These are phyloP conservation scores for Riparia riparia DNA, from an alignment of 2,113 vertebrate species.

Conservation along the genomic window DNA sequence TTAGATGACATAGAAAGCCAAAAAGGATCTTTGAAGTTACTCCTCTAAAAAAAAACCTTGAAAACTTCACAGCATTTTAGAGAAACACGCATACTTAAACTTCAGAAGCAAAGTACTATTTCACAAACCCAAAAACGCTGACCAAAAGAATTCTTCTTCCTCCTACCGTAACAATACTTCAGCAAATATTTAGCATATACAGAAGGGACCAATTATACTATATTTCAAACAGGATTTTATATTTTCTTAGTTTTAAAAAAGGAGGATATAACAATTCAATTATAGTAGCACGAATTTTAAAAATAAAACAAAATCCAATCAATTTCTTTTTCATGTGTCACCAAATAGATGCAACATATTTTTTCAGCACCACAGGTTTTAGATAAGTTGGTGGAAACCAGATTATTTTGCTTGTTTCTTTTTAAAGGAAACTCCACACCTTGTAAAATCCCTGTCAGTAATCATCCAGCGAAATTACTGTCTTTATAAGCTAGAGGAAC, in stretches of 20 bases:
- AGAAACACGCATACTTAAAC: neutral
- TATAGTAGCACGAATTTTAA: neutral
- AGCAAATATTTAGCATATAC: neutral
- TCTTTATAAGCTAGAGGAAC: neutral
- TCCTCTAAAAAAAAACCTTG: constrained; percentile 9
- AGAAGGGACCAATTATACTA: neutral
- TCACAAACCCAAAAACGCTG: neutral
- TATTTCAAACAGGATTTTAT: neutral
- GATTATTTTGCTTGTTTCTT: neutral
- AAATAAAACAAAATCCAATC: neutral
- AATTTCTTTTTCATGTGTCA: neutral
- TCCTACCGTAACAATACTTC: neutral
- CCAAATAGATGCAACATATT: neutral
- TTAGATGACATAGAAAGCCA: neutral
- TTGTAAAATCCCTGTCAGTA: neutral
- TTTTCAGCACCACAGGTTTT: neutral
- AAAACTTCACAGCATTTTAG: constrained; percentile 39
- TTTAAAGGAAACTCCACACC: neutral
- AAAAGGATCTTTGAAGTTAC: constrained; percentile 12
- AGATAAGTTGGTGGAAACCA: neutral
- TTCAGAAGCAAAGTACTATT: constrained; percentile 4
- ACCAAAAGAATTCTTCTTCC: neutral
- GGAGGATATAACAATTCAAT: neutral
- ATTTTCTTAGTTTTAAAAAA: neutral
- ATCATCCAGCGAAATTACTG: neutral